Conservation (phyloP, 2,888 invertebrate species). For the Aporophyla lueneburgensis region DNA sequence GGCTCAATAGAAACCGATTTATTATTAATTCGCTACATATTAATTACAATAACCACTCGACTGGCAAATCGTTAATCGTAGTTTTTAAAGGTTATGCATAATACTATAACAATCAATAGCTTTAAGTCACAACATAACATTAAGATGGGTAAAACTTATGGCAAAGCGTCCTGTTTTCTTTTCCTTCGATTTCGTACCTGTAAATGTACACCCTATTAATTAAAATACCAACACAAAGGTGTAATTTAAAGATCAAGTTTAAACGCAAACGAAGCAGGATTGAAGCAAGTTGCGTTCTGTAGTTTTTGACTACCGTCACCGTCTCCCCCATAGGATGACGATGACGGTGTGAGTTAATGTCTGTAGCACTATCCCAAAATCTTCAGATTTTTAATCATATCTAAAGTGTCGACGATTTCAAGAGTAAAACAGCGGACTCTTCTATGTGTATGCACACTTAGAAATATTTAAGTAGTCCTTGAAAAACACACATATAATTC, state of each 20-base stretch:
- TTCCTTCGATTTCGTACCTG: neutral
- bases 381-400: neutral
- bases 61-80: slow-evolving; percentile 51
- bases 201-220: neutral
- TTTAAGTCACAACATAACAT: neutral
- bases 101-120: slow-evolving; percentile 22
- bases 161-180: neutral
- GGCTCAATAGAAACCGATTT: slow-evolving; percentile 39
- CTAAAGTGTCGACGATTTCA: neutral
- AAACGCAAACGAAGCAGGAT: too few species aligned
- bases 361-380: neutral
- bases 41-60: slow-evolving; percentile 53
- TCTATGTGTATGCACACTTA: neutral
- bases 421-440: neutral
- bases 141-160: neutral
- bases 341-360: too few species aligned
- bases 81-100: slow-evolving; percentile 41
- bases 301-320: too few species aligned
- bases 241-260: too few species aligned
- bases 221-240: neutral
- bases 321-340: too few species aligned
- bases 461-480: neutral
- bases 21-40: slow-evolving; percentile 61
- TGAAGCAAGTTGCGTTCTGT: too few species aligned
- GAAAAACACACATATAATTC: neutral